A percentile compares a stretch with the other conserved stretches of the same genome.
Conservation (phyloP, 2,797 vertebrate genomes). For the Lindbergichthys nudifrons region DNA sequence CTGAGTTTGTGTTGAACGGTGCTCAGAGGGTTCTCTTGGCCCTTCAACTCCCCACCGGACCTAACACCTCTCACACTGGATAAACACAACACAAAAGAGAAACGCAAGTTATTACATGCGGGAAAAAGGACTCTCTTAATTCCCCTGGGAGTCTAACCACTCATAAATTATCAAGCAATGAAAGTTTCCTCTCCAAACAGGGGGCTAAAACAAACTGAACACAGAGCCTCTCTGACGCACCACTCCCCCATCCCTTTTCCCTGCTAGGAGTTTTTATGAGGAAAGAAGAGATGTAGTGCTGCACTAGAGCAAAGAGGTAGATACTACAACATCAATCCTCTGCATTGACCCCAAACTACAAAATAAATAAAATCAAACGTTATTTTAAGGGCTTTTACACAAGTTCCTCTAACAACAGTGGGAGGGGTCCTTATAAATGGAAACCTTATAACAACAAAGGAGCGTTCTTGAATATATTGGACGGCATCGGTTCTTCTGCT, state of each 20-base stretch:
- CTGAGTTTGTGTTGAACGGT: constrained; percentile 53
- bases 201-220: constrained; percentile 81
- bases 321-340: constrained; percentile 57
- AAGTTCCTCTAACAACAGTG: constrained; percentile 25
- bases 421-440: constrained; percentile 28
- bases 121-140: constrained; percentile 69
- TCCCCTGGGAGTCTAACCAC: constrained; percentile 67
- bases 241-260: constrained; percentile 48
- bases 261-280: constrained; percentile 79
- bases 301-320: constrained; percentile 56
- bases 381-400: constrained; percentile 47
- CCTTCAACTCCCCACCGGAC: constrained; percentile 60
- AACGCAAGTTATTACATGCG: constrained; percentile 67
- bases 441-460: constrained; percentile 44
- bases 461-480: constrained; percentile 18
- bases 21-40: constrained; percentile 37
- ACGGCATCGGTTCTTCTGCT: constrained; percentile 25
- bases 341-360: constrained; percentile 26
- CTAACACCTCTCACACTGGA: constrained; percentile 77
- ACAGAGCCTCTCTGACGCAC: constrained; percentile 54
- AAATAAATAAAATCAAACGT: constrained; percentile 16
- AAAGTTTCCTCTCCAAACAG: constrained; percentile 81
- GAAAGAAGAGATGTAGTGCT: constrained; percentile 70
- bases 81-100: constrained; percentile 73
- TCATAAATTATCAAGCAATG: constrained; percentile 83